Conservation (phyloP, 1,140 invertebrate species). For the Bombus vancouverensis region DNA sequence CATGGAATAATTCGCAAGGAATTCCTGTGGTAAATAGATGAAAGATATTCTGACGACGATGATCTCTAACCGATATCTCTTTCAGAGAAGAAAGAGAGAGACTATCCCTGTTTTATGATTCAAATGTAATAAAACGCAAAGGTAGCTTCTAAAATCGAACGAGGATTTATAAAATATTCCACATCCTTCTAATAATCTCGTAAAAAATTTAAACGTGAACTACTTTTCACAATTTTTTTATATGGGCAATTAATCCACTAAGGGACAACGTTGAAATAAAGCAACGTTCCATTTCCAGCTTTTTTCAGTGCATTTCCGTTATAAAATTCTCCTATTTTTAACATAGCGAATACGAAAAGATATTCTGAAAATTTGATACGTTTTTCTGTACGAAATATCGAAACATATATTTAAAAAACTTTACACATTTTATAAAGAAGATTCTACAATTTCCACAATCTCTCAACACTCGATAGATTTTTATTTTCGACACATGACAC, state of each 20-base stretch:
- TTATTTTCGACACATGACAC: neutral
- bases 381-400: too few relatives aligned
- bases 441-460: neutral
- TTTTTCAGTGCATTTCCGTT: neutral
- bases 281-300: neutral
- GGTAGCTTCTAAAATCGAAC: neutral
- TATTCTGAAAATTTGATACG: neutral
- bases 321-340: neutral
- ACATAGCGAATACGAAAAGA: neutral
- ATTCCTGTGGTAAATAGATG: neutral
- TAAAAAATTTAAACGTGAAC: neutral
- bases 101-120: neutral
- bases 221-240: too few relatives aligned
- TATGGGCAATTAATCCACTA: neutral
- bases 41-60: neutral
- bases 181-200: neutral
- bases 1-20: neutral
- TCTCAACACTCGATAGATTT: neutral
- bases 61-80: neutral
- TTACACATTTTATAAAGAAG: neutral
- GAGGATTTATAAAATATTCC: neutral
- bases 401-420: neutral
- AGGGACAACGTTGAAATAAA: neutral
- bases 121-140: neutral
- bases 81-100: neutral